Conservation (phyloP, 2,888 invertebrate species). For the Lasiommata megera region DNA sequence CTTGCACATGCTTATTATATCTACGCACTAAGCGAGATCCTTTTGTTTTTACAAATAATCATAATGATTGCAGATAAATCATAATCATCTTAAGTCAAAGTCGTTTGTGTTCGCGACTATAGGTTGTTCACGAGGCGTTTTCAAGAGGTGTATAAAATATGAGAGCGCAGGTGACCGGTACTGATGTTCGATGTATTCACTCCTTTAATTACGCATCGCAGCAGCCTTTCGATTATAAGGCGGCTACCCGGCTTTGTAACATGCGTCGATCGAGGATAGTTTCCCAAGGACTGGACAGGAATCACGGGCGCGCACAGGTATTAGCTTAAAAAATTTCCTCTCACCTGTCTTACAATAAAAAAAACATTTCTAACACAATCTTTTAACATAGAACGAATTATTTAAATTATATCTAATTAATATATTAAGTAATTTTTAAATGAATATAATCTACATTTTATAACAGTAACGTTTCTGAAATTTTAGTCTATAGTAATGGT, state of each 20-base stretch:
- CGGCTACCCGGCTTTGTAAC: conserved; percentile 74
- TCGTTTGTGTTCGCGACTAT: neutral
- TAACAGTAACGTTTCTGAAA: no score
- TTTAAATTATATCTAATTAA: no score
- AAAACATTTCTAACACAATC: no score
- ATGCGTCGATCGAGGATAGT: conserved; percentile 44
- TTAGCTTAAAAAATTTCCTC: no score
- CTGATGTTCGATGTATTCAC: conserved; percentile 61
- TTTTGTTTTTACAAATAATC: neutral
- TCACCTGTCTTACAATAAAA: no score
- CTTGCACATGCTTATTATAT: no score
- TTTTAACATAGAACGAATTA: no score
- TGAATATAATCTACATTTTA: no score
- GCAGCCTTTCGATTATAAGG: conserved; percentile 74
- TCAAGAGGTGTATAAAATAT: conserved; percentile 41
- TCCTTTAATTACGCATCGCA: conserved; percentile 79
- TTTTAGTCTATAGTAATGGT: no score
- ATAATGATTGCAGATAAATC: neutral
- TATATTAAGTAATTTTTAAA: no score
- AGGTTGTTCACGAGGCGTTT: neutral
- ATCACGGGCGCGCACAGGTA: no score
- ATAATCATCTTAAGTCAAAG: neutral
- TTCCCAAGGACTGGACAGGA: conserved; percentile 28
- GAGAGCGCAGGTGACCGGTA: conserved; percentile 75
- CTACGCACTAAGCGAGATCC: no score